Conservation (phyloP, 2,113 vertebrate species). For the Stigmatopora argus region DNA sequence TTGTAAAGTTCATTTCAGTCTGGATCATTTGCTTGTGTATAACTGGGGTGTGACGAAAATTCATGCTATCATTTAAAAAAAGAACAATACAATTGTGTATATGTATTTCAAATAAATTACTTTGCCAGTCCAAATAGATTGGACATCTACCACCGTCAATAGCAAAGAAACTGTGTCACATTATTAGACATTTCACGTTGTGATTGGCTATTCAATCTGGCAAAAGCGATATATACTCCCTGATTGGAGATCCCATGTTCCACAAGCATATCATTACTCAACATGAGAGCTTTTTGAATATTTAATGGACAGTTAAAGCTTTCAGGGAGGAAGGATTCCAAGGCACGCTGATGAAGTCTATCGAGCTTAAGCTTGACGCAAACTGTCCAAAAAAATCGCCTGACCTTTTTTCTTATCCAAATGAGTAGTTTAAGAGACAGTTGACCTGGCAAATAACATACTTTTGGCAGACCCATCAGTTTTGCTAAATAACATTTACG, state of each 20-base stretch:
- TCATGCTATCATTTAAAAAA: too few relatives aligned
- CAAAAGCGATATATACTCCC: neutral
- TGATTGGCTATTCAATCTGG: neutral
- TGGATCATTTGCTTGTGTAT: too few relatives aligned
- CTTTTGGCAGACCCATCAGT: neutral
- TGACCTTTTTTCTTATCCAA: slow-evolving; percentile 2
- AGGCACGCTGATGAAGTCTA: slow-evolving; percentile 6
- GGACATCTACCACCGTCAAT: too few relatives aligned
- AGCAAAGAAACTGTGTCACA: neutral
- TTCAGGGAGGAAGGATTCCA: slow-evolving; percentile 19
- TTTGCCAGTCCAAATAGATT: too few relatives aligned
- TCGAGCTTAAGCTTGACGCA: neutral
- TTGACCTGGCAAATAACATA: neutral
- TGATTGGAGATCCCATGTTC: slow-evolving; percentile 30
- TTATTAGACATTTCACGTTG: neutral
- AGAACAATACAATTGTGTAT: too few relatives aligned
- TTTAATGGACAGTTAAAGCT: slow-evolving; percentile 39
- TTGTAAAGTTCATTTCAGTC: too few relatives aligned
- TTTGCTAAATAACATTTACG: neutral
- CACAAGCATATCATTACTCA: slow-evolving; percentile 33
- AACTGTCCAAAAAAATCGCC: slow-evolving; percentile 6
- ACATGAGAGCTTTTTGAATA: slow-evolving; percentile 39
- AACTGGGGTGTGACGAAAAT: too few relatives aligned
- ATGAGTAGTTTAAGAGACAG: neutral
- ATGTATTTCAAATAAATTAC: too few relatives aligned